phyloP scores from a whole-genome alignment of 2,888 invertebrate genomes.

The Calameuta pallipes region DNA sequence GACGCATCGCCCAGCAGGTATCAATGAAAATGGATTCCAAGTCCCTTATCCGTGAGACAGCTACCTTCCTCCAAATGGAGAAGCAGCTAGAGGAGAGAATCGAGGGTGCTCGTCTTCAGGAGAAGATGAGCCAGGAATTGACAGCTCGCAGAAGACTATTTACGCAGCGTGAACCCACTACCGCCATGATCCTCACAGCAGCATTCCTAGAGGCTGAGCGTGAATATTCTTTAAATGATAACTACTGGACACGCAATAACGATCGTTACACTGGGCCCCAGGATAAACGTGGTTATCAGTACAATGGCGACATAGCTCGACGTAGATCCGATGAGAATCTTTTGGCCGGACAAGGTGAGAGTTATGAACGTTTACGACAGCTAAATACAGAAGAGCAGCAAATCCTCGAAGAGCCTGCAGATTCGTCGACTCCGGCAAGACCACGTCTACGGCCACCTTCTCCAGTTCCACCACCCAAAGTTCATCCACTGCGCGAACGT shows the following conservation, averaged over 20 bases:
- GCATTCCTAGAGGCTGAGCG: conserved; percentile 59
- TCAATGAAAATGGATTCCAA: conserved; percentile 33
- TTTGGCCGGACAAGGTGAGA: conserved; percentile 53
- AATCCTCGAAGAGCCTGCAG: conserved; percentile 42
- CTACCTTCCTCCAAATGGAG: conserved; percentile 52
- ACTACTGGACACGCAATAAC: neutral
- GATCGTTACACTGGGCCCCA: neutral
- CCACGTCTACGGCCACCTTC: neutral
- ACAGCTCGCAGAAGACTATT: conserved; percentile 46
- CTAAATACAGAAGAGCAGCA: conserved; percentile 35
- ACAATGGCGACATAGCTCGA: conserved; percentile 3
- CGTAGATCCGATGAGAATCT: conserved; percentile 35
- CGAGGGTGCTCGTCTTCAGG: conserved; percentile 50
- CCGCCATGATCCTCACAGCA: conserved; percentile 53
- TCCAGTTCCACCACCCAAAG: conserved; percentile 8
- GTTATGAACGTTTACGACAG: conserved; percentile 51
- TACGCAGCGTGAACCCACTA: conserved; percentile 45
- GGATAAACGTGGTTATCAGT: neutral
- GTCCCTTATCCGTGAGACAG: conserved; percentile 49
- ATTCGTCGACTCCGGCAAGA: conserved; percentile 61
- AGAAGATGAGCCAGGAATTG: conserved; percentile 38
- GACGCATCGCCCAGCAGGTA: conserved; percentile 53
- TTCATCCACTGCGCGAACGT: conserved; percentile 13
- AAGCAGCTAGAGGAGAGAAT: conserved; percentile 49
- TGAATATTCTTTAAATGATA: conserved; percentile 31